Base-by-base conservation (phyloP, 2,888 invertebrate genomes). In the Pyrgus malvae region DNA sequence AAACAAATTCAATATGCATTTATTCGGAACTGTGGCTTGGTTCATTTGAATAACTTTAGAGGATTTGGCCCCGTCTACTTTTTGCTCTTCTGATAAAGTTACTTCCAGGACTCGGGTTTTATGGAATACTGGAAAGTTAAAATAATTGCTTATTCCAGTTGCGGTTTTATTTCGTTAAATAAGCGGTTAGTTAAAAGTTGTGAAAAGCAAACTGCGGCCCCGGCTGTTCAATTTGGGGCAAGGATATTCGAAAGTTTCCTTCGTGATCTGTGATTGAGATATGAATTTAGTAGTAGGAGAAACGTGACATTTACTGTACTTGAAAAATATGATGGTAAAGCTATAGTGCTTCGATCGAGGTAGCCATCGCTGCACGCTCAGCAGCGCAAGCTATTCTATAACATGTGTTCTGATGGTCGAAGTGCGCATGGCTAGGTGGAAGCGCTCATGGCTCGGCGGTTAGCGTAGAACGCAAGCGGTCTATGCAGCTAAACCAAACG, bases 1-100 rank as follows among this genome's bases (percentile, higher is more conserved):
- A 88, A 88, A 87, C 87, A 88, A 77, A 88, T 86, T 86, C 83
- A 80, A 83, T 84, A 88, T 87, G 83, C 82, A 89, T 89, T 87
- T 89, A 89, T 89, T 80, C 88, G 64, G 74, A 78, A 72, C 75
- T 74, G 76, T 73, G 76, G 78, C 74, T 74, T 62, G 68, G 71
- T 72, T 83, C 79, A 86, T 87, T 86, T 87, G 78, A 84, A 88
- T 87, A 85, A 82, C 75, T 68, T 82, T 76, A 75, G 75, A 76
- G 78, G 80, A 80, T 78, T 80, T 74, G 58, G 67, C 68, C 57
- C 62, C 63, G 58, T 60, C 54, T 58, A 58, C 56, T 60, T 61
- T 61, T 60, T 57, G 57, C 58, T 48, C 42, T 54, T 46, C 53
- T 45, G 56, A 48, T 59, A 56, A 55, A 42, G 44, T 50, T 51